Conservation (phyloP, 2,888 invertebrate genomes). For the Phasia obesa region DNA sequence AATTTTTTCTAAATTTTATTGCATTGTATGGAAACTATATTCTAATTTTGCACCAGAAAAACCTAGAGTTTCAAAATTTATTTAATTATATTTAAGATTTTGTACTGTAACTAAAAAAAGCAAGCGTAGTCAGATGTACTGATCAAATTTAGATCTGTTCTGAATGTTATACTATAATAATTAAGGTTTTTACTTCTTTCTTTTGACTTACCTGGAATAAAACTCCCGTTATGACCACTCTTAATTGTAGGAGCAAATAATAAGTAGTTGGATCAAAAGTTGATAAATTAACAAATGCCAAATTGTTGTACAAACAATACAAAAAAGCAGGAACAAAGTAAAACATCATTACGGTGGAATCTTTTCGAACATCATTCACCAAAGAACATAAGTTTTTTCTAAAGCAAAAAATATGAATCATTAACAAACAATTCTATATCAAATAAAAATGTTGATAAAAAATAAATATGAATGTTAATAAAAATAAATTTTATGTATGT, state of each 20-base stretch:
- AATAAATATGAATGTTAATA: neutral
- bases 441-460: neutral
- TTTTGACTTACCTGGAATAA: conserved; percentile 96
- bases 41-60: too few relatives aligned
- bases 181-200: too few relatives aligned
- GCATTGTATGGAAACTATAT: too few relatives aligned
- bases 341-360: conserved; percentile 87
- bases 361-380: conserved; percentile 83
- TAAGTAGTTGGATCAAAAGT: conserved; percentile 97
- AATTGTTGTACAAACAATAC: conserved; percentile 97
- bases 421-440: neutral
- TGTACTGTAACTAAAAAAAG: too few relatives aligned
- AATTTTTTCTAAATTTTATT: too few relatives aligned
- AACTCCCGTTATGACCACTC: conserved; percentile 95
- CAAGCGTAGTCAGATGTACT: too few relatives aligned
- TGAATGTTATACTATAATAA: neutral
- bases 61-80: too few relatives aligned
- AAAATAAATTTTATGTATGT: neutral
- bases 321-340: conserved; percentile 96
- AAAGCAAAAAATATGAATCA: neutral
- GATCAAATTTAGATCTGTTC: neutral
- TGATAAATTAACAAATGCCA: conserved; percentile 94
- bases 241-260: conserved; percentile 92
- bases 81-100: too few relatives aligned
- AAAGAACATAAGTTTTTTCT: conserved; percentile 77